These are phyloP conservation scores for Lepidocyrtinus sp. DNA, from an alignment of 2,888 invertebrate genomes.

Conservation along the genomic window DNA sequence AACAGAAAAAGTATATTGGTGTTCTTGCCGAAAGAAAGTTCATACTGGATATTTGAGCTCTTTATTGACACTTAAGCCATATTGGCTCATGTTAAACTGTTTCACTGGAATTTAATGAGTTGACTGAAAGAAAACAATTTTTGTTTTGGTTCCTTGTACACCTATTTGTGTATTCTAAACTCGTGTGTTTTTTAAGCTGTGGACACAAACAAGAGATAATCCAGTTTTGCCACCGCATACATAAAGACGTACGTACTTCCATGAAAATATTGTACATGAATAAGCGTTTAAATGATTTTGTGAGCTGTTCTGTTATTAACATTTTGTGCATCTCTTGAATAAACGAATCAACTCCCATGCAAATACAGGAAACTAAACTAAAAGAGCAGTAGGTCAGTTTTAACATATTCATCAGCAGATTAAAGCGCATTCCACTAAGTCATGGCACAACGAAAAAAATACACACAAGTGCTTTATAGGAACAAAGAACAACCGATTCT, in stretches of 20 bases:
- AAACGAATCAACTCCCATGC: conserved; percentile 23
- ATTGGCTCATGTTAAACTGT: neutral
- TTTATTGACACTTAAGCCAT: no score
- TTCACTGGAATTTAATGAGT: neutral
- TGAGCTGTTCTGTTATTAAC: neutral
- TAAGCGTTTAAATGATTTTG: neutral
- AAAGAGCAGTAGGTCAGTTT: conserved; percentile 55
- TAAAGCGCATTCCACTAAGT: no score
- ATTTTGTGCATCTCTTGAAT: conserved; percentile 17
- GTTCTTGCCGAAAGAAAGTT: no score
- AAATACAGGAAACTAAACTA: conserved; percentile 22
- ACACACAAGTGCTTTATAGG: no score
- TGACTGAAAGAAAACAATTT: neutral
- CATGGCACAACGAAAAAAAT: no score
- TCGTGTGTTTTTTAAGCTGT: neutral
- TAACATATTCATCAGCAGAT: neutral
- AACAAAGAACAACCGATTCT: no score
- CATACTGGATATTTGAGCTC: no score
- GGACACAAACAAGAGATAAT: neutral
- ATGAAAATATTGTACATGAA: no score
- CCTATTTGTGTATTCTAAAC: neutral
- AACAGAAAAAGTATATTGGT: neutral
- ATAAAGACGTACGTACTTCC: no score
- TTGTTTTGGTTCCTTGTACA: neutral
- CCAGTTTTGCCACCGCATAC: neutral